Evolutionary conservation across 2,797 vertebrate genomes (phyloP).

Genomic region (Thaleichthys pacificus): DNA sequence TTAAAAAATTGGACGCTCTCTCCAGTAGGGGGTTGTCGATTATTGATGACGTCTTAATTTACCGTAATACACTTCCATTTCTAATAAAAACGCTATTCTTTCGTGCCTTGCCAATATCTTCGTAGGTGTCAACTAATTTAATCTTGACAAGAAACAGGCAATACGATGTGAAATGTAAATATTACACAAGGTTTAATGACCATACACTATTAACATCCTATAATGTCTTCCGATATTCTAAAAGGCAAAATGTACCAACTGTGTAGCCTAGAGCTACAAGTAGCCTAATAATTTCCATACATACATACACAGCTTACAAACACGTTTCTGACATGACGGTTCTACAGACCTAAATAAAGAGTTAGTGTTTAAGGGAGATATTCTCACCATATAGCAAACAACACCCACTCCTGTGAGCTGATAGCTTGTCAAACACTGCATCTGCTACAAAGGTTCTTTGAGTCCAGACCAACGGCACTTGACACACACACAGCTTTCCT

Average conservation of each 20-base stretch:
- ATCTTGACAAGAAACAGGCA: background rate
- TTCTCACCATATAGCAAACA: background rate
- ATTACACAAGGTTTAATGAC: constrained; percentile 2
- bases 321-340: background rate
- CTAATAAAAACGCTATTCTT: background rate
- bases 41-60: background rate
- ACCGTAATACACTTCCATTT: background rate
- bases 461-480: background rate
- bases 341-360: background rate
- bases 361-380: background rate
- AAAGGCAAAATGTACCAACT: constrained; percentile 7
- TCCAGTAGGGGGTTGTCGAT: background rate
- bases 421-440: background rate
- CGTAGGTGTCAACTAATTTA: background rate
- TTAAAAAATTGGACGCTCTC: background rate
- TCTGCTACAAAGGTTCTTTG: background rate
- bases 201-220: constrained; percentile 4
- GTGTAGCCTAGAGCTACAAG: background rate
- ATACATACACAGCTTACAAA: background rate
- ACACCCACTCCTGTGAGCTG: background rate
- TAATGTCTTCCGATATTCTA: background rate
- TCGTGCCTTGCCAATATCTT: background rate
- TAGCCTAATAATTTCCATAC: background rate
- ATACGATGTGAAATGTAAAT: constrained; percentile 9
- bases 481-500: background rate